Conservation (phyloP, 2,113 vertebrate genomes). For the Cryptomyrus ogoouensis region DNA sequence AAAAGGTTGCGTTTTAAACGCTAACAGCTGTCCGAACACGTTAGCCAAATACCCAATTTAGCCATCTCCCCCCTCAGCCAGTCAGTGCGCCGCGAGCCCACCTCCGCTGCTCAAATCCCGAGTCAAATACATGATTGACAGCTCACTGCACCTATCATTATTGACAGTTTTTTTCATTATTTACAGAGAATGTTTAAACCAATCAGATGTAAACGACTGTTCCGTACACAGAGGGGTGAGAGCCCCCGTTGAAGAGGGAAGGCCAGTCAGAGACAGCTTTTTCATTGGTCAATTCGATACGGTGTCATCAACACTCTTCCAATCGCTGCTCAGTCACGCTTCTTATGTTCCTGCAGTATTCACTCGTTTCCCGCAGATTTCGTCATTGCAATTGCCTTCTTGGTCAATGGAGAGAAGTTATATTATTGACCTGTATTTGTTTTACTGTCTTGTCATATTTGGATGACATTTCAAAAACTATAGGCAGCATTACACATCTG, state of each 20-base stretch:
- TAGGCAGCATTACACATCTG: background rate
- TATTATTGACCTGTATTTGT: background rate
- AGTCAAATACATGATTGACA: slow-evolving; percentile 1
- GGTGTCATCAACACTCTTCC: background rate
- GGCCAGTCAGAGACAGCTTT: background rate
- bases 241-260: background rate
- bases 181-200: background rate
- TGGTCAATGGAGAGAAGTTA: background rate
- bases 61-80: background rate
- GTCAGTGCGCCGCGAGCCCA: background rate
- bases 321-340: background rate
- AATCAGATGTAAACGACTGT: background rate
- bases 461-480: background rate
- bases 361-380: background rate
- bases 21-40: background rate
- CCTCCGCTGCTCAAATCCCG: background rate
- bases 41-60: background rate
- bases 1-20: background rate
- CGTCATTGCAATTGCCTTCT: background rate
- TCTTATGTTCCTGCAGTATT: background rate
- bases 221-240: background rate
- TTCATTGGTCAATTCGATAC: background rate
- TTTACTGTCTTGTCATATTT: background rate
- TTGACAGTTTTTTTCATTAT: background rate
- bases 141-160: background rate